Evolutionary conservation across 2,888 invertebrate genomes (phyloP), one percentile per base, ranked within the genome.

Genomic region (Rugalucina vietnamica): DNA sequence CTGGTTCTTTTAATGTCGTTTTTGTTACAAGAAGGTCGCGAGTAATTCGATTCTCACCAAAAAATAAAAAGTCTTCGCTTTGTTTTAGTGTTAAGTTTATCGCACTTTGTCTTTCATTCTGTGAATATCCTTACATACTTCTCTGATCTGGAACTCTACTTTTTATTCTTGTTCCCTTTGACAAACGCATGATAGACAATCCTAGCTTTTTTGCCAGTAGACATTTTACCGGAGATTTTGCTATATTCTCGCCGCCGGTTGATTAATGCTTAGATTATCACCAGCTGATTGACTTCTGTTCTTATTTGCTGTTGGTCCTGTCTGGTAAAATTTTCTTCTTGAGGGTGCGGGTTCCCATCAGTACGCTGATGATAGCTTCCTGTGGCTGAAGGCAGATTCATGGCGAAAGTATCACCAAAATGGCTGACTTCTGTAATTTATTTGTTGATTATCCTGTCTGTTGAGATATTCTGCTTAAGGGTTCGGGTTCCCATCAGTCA

Each of bases 11-110:
- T 79, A 10, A 84, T 72, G 54, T 85, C 81, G 3, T 74, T 71
- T 34, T 81, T 84, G 71, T 81, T 79, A n/a, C 71, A 65, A 36
- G 79, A 69, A 29, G 74, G 79, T 12, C 71, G 76, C 10, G 76
- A 79, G 39, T 60, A 65, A 32, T 49, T 50, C 12, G 76, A 65
- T 12, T 72, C 34, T n/a, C n/a, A 49, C 83, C 83, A 83, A 54
- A 79, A 79, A n/a, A 79, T 75, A 70, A 78, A 71, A 1, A 27
- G 49, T 27, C 18, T 60, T 74, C 39, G 60, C 60, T 82, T 50
- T 37, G 27, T 34, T 49, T 69, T 36, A 1, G 75, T 75, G n/a
- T 29, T 27, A 27, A 82, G 29, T 27, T 49, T 36, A 21, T 74
- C 74, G 43, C 73, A 54, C 50, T 79, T 36, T 8, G 78, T 79